phyloP scores from a whole-genome alignment of 2,888 invertebrate species.

The Tenthredo amoena region DNA sequence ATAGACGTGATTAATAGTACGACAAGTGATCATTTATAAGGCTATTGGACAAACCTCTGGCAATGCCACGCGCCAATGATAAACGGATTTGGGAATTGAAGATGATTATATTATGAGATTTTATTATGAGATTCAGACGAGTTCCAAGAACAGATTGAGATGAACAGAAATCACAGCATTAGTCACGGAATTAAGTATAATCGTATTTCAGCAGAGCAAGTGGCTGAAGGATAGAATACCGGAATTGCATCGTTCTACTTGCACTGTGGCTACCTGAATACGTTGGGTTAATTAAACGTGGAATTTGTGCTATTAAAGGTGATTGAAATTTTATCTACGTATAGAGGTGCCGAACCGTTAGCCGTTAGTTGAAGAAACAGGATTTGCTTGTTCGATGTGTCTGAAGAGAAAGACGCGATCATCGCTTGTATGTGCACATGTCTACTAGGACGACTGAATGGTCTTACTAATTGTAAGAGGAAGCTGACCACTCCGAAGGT shows the following conservation, averaged over 20 bases:
- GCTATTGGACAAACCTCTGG: not conserved
- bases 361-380: conserved; percentile 26
- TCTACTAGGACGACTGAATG: conserved; percentile 33
- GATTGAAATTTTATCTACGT: conserved; percentile 20
- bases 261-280: not conserved
- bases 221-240: not conserved
- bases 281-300: conserved; percentile 5
- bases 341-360: conserved; percentile 16
- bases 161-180: not conserved
- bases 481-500: conserved; percentile 49
- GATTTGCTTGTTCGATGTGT: conserved; percentile 7
- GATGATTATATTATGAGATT: not conserved
- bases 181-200: not conserved
- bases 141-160: not conserved
- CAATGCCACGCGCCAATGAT: conserved; percentile 16
- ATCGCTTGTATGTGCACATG: conserved; percentile 14
- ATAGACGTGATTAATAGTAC: conserved; percentile 42
- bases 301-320: conserved; percentile 12
- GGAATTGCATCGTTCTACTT: not conserved
- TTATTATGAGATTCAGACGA: not conserved
- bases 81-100: not conserved
- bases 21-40: conserved; percentile 22
- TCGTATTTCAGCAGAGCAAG: not conserved
- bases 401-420: conserved; percentile 5
- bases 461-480: conserved; percentile 51